Percentiles rank a stretch among this genome's conserved stretches.
phyloP scores from a whole-genome alignment of 2,797 vertebrate species.

The Tragopan temminckii region DNA sequence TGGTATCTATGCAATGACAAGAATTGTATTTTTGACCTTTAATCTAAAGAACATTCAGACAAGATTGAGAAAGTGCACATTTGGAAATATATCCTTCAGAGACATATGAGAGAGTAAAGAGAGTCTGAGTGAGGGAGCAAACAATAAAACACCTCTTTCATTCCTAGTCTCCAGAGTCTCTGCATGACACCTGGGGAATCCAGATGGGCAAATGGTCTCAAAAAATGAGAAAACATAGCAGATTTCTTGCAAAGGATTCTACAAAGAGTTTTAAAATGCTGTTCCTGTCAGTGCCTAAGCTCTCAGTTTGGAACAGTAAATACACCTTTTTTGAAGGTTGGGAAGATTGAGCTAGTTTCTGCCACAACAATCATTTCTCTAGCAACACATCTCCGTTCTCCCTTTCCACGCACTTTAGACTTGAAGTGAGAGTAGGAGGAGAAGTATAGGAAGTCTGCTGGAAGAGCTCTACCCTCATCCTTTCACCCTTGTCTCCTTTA shows the following conservation, averaged over 20 bases:
- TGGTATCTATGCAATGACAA: conserved; percentile 56
- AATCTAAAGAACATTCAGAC: conserved; percentile 54
- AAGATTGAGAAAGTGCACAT: conserved; percentile 48
- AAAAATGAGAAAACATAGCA: neutral
- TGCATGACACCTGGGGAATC: conserved; percentile 24
- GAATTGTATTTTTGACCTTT: conserved; percentile 62
- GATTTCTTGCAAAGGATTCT: neutral
- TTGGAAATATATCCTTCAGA: conserved; percentile 64
- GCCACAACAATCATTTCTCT: neutral
- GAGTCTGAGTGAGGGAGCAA: neutral
- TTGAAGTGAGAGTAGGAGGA: neutral
- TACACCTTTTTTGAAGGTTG: neutral
- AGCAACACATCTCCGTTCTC: neutral
- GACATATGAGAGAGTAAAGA: neutral
- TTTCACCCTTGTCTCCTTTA: neutral
- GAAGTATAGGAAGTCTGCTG: neutral
- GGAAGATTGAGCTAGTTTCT: neutral
- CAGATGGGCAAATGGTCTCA: neutral
- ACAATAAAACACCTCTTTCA: conserved; percentile 44
- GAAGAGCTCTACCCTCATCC: neutral
- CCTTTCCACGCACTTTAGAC: neutral
- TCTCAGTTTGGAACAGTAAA: neutral
- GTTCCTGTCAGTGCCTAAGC: neutral
- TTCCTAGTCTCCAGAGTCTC: conserved; percentile 11
- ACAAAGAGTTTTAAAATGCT: neutral